Evolutionary conservation across 2,888 invertebrate genomes (phyloP), one percentile per base, ranked within the genome.

Genomic region (Stenurella melanura): DNA sequence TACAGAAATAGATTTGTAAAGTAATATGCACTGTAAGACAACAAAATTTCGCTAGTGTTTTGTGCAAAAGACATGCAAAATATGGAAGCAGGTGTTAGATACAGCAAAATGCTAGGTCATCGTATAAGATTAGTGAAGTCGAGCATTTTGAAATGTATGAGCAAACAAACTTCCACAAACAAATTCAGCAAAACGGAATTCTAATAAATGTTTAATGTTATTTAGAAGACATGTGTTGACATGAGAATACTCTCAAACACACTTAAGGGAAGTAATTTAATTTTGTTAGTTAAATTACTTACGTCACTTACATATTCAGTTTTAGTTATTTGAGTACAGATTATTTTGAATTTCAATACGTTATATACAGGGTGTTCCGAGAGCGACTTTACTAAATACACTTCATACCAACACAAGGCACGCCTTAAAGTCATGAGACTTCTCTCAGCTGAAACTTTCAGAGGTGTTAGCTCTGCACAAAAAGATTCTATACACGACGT

Each of bases 121-220:
- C 42, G 11, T 50, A 50, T n/a, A 12, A 50, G 50, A 50, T 50
- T 50, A 50, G 50, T 50, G 50, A 50, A 50, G 50, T 50, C n/a
- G 50, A 50, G 50, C 50, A 50, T 50, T 50, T 50, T 6, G n/a
- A 50, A n/a, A 50, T n/a, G 50, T 17, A n/a, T 50, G n/a, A 50
- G 26, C 67, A 56, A 68, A 68, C 67, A 68, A 68, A 68, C 30
- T 68, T 26, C 30, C 58, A 57, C 38, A 17, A 73, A 68, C 67
- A 64, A 50, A 73, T 67, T 64, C 67, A 66, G 67, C 64, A 66
- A 73, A 76, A 73, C 67, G 58, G 76, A 58, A 73, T 76, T 73
- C 76, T 73, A 76, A 76, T 76, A 76, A 76, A 76, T 76, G 73
- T 73, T 76, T 76, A 73, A 76, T 73, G 73, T 67, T 58, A 30